phyloP scores from a whole-genome alignment of 2,888 invertebrate genomes.

The Hoplodrina ambigua region DNA sequence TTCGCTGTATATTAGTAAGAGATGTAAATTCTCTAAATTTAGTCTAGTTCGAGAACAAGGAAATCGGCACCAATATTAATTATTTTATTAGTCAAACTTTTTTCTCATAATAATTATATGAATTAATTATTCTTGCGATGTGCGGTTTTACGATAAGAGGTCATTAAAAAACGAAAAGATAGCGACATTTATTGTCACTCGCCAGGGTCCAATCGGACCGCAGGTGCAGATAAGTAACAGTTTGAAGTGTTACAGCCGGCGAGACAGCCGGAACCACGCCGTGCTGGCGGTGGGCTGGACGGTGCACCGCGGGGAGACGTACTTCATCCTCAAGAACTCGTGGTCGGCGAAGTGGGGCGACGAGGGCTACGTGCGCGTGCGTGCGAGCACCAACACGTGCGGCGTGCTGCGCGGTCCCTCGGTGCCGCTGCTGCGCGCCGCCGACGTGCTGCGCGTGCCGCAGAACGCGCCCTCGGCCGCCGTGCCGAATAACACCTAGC shows the following conservation, averaged over 20 bases:
- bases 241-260: constrained; percentile 65
- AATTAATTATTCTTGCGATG: too few relatives aligned
- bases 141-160: too few relatives aligned
- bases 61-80: neutral
- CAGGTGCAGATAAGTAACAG: neutral
- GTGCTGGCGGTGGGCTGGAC: constrained; percentile 85
- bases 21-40: too few relatives aligned
- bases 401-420: constrained; percentile 79
- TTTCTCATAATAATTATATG: too few relatives aligned
- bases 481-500: too few relatives aligned
- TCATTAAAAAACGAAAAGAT: too few relatives aligned
- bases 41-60: too few relatives aligned
- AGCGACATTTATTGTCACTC: too few relatives aligned
- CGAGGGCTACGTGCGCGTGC: constrained; percentile 77
- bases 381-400: constrained; percentile 80
- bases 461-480: too few relatives aligned
- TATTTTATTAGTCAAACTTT: neutral
- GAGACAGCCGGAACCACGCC: constrained; percentile 75
- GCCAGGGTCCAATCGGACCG: neutral
- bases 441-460: constrained; percentile 71
- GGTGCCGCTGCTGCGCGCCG: constrained; percentile 70
- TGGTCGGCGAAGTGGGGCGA: constrained; percentile 81
- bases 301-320: constrained; percentile 71
- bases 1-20: too few relatives aligned
- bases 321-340: constrained; percentile 84